These are phyloP conservation scores for Aphyosemion australe DNA, from an alignment of 2,113 vertebrate species.

Conservation along the genomic window DNA sequence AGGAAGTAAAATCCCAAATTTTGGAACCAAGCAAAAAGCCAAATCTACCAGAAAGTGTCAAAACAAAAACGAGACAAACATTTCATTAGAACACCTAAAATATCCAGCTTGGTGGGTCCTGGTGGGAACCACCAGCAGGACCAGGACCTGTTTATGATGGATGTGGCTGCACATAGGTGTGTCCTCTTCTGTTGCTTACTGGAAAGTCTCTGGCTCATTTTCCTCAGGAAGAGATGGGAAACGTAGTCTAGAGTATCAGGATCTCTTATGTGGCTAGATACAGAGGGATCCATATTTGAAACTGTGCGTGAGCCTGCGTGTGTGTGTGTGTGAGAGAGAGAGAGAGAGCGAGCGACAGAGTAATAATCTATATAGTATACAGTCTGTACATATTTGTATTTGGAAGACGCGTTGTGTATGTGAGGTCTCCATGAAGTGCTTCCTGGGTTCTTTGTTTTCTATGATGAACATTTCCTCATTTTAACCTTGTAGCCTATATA, in stretches of 20 bases:
- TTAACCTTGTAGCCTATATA: slow-evolving; percentile 59
- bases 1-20: too few species aligned
- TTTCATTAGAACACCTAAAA: too few species aligned
- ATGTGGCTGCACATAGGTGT: background rate
- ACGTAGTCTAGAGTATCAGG: slow-evolving; percentile 73
- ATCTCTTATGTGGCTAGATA: slow-evolving; percentile 60
- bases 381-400: slow-evolving; percentile 28
- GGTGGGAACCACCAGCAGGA: background rate
- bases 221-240: slow-evolving; percentile 75
- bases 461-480: slow-evolving; percentile 60
- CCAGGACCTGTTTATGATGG: too few species aligned
- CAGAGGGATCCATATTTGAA: slow-evolving; percentile 41
- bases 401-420: slow-evolving; percentile 35
- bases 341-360: background rate
- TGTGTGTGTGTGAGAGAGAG: slow-evolving; percentile 8
- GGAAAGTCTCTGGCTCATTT: slow-evolving; percentile 42
- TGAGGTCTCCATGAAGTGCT: slow-evolving; percentile 68
- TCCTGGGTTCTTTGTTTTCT: slow-evolving; percentile 64
- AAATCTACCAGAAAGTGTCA: too few species aligned
- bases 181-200: background rate
- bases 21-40: too few species aligned
- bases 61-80: too few species aligned
- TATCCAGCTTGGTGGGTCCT: too few species aligned
- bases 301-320: slow-evolving; percentile 31
- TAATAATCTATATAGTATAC: background rate